Evolutionary conservation across 2,113 vertebrate species (phyloP), one percentile per base, ranked within the genome.

Genomic region (Mus pahari): DNA sequence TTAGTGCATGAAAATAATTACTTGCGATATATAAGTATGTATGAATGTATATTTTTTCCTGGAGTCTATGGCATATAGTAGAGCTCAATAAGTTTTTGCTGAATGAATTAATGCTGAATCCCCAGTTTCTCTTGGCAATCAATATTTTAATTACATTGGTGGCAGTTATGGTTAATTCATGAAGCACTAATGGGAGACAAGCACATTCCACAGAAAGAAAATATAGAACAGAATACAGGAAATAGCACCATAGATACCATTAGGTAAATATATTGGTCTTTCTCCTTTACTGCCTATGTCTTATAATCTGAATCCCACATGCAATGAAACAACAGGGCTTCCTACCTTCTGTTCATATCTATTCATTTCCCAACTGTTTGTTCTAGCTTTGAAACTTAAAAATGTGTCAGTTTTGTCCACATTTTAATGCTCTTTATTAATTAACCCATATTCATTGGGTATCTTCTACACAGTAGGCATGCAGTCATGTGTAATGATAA

Each of bases 131-230:
- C 70, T 74, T n/a, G 70, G 93, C 93, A 97, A 97, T 98, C 86
- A 55, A 96, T 96, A 97, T 98, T 98, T 97, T 97, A 98, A 97
- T 98, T 98, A 96, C 94, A 86, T 7, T 53, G 96, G 87, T 90
- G 95, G 96, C 90, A 95, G 92, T 92, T 74, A 81, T 98, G 95
- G 60, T 97, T 98, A 97, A 98, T 97, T 97, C 96, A 98, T 97
- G 96, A 98, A 94, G 95, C 91, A 66, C 95, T 97, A 97, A 95
- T 96, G 97, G 83, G 84, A 95, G 20, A 50, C 39, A 96, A 95
- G 71, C 75, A 95, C 22, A 95, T 96, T 97, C 79, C 96, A 83
- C 36, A 94, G 89, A 62, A 55, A 89, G 77, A 94, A 96, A 95
- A 96, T 96, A 96, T 58, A 89, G 0, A 95, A 3, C 0, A 13